Percentiles rank a stretch among this genome's conserved stretches.
phyloP scores from a whole-genome alignment of 2,888 invertebrate genomes.

The Rotaria macrura region DNA sequence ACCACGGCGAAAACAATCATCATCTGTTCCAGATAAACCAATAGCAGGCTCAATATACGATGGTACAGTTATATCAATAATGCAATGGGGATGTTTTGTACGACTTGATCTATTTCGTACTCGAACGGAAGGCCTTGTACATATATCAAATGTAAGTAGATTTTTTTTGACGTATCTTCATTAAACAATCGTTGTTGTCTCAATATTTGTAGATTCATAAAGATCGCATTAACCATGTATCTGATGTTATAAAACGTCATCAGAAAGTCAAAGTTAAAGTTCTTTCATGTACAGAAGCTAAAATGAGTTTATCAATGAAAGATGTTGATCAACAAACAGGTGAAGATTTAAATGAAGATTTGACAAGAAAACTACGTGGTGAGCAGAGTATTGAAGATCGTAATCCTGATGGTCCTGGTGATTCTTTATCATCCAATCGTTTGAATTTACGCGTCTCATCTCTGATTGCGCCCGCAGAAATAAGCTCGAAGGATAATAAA shows the following conservation, averaged over 20 bases:
- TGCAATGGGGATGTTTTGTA: slow-evolving; percentile 95
- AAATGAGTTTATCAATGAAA: slow-evolving; percentile 88
- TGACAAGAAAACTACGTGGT: slow-evolving; percentile 20
- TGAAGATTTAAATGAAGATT: slow-evolving; percentile 80
- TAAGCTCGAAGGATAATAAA: background rate
- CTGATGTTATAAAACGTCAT: slow-evolving; percentile 79
- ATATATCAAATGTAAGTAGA: slow-evolving; percentile 64
- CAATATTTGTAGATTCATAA: slow-evolving; percentile 58
- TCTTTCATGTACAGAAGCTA: slow-evolving; percentile 82
- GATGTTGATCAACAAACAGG: slow-evolving; percentile 92
- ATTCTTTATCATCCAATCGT: background rate
- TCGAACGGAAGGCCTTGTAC: slow-evolving; percentile 84
- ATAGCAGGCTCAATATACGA: slow-evolving; percentile 64
- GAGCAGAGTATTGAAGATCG: slow-evolving; percentile 49
- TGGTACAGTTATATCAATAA: slow-evolving; percentile 85
- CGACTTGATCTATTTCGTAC: slow-evolving; percentile 79
- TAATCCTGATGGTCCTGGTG: slow-evolving; percentile 78
- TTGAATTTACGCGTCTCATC: background rate
- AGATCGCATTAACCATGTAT: slow-evolving; percentile 81
- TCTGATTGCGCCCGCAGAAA: background rate
- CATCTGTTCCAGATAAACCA: slow-evolving; percentile 44
- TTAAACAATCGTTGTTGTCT: background rate
- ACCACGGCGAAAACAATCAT: slow-evolving; percentile 37
- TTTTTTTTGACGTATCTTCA: background rate
- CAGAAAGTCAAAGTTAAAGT: slow-evolving; percentile 68